These are phyloP conservation scores for Drosophila erecta DNA, from an alignment of 1,140 invertebrate species.

Conservation along the genomic window DNA sequence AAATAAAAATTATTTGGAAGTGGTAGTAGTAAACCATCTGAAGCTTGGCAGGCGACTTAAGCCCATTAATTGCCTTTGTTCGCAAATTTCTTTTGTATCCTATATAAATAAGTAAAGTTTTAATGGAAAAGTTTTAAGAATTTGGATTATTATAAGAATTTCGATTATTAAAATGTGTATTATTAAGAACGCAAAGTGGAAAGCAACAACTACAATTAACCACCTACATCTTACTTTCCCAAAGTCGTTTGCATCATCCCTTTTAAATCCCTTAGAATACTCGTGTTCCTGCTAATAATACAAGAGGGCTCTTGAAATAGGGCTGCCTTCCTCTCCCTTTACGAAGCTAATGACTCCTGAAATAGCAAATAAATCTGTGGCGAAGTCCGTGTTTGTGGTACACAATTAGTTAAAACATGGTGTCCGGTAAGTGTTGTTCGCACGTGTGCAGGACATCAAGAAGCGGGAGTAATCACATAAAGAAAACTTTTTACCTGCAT, in stretches of 20 bases:
- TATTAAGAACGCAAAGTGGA: not conserved
- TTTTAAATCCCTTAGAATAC: not conserved
- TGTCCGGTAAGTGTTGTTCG: not conserved
- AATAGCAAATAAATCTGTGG: constrained; percentile 45
- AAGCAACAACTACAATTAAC: not conserved
- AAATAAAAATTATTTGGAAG: no score
- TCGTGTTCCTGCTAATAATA: not conserved
- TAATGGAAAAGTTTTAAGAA: not conserved
- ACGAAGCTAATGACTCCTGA: constrained; percentile 44
- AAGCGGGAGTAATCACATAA: no score
- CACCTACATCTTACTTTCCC: not conserved
- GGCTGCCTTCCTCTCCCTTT: constrained; percentile 5
- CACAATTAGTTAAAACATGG: constrained; percentile 28
- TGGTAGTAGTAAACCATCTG: no score
- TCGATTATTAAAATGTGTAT: not conserved
- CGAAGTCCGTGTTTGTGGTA: constrained; percentile 21
- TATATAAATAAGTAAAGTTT: constrained; percentile 1
- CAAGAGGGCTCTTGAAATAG: not conserved
- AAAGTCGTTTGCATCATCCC: no score
- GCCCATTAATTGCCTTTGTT: no score
- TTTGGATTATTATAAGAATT: not conserved
- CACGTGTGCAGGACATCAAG: not conserved
- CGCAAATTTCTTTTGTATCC: no score
- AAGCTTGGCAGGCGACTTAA: no score
- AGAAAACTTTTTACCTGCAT: no score